These are phyloP conservation scores for Hemicrepidius hirtus DNA, from an alignment of 2,888 invertebrate genomes.

Conservation along the genomic window DNA sequence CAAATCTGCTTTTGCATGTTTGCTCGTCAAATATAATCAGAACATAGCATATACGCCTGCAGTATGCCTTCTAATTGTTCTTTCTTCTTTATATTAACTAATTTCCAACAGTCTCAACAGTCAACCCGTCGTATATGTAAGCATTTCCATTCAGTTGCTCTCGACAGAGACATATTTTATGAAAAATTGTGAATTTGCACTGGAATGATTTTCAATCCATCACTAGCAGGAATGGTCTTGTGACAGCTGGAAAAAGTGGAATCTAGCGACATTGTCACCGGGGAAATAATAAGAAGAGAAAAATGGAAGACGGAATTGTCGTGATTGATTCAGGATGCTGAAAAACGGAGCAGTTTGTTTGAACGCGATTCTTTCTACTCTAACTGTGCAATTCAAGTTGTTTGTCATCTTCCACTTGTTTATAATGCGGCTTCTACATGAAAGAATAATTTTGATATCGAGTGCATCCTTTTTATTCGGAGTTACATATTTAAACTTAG, in stretches of 20 bases:
- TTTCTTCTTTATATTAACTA: not conserved
- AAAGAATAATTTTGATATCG: not conserved
- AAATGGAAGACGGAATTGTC: constrained; percentile 66
- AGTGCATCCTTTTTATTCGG: too few relatives aligned
- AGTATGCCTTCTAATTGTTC: not conserved
- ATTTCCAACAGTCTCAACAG: constrained; percentile 13
- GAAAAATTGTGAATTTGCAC: constrained; percentile 63
- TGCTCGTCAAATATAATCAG: too few relatives aligned
- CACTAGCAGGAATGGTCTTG: constrained; percentile 64
- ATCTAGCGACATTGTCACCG: constrained; percentile 68
- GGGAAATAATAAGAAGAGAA: constrained; percentile 69
- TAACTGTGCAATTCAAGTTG: constrained; percentile 39
- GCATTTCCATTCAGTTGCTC: constrained; percentile 55
- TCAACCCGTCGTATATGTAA: constrained; percentile 11
- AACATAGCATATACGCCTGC: too few relatives aligned
- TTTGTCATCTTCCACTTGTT: constrained; percentile 34
- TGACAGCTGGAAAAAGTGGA: constrained; percentile 67
- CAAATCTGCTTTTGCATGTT: too few relatives aligned
- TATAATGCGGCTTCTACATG: not conserved
- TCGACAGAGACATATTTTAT: constrained; percentile 60
- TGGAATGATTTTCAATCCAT: constrained; percentile 68
- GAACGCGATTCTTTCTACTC: constrained; percentile 44
- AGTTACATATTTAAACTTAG: too few relatives aligned
- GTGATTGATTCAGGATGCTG: constrained; percentile 68
- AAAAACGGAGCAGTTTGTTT: constrained; percentile 57